These are phyloP conservation scores for Empidonax alnorum DNA, from an alignment of 2,113 vertebrate genomes.

Conservation along the genomic window DNA sequence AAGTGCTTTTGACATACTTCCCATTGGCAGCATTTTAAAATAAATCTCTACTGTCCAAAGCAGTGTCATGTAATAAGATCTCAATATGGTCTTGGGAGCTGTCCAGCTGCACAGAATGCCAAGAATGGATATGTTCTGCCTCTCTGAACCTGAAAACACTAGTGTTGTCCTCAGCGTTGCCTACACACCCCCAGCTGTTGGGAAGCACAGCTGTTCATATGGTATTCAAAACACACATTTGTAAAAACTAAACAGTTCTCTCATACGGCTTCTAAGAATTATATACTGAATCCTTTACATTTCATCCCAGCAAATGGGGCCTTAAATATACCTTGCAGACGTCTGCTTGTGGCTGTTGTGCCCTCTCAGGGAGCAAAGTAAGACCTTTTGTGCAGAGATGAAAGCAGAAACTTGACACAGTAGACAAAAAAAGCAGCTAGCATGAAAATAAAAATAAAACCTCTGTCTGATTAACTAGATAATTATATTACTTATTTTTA, in stretches of 20 bases:
- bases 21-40: background rate
- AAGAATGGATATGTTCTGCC: background rate
- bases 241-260: background rate
- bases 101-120: background rate
- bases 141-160: background rate
- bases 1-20: background rate
- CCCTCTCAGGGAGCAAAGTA: background rate
- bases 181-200: background rate
- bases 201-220: background rate
- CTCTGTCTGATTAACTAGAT: background rate
- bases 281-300: background rate
- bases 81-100: background rate
- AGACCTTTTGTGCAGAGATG: background rate
- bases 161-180: accelerated
- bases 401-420: background rate
- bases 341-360: accelerated
- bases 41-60: background rate
- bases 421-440: background rate
- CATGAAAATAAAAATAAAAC: background rate
- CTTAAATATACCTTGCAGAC: background rate
- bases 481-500: constrained; percentile 28
- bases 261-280: background rate
- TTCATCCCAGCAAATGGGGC: background rate
- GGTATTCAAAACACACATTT: background rate
- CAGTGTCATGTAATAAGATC: background rate